Percentiles rank a stretch among this genome's conserved stretches.
Conservation (phyloP, 2,797 vertebrate species). For the Natrix natrix region DNA sequence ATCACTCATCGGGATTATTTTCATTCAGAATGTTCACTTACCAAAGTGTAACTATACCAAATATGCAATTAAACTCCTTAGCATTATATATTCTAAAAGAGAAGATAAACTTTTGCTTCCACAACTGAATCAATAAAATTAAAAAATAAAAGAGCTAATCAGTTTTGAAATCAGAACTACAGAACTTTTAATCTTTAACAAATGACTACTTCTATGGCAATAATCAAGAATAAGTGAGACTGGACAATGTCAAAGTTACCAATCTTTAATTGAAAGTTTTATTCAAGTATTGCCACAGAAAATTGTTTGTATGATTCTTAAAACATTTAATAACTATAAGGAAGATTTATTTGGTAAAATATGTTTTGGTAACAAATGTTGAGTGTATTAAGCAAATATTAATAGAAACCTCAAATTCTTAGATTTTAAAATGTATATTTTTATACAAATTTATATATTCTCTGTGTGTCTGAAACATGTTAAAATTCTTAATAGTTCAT, state of each 20-base stretch:
- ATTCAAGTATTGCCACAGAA: background rate
- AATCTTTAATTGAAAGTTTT: constrained; percentile 1
- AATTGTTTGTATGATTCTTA: background rate
- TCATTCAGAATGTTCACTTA: background rate
- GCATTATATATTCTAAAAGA: background rate
- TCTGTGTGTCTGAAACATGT: background rate
- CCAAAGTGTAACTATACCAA: background rate
- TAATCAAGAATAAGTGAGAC: constrained; percentile 12
- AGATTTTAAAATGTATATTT: background rate
- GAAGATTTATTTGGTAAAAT: background rate
- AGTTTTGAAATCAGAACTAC: background rate
- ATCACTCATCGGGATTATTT: constrained; percentile 14
- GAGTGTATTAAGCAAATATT: background rate
- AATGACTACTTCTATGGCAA: background rate
- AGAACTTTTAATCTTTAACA: constrained; percentile 28
- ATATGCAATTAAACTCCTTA: constrained; percentile 1
- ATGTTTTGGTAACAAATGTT: background rate
- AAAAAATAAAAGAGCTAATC: background rate
- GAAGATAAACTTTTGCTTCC: background rate
- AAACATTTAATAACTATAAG: background rate
- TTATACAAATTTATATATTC: background rate
- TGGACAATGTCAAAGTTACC: constrained; percentile 2
- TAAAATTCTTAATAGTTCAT: no score
- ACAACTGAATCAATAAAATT: constrained; percentile 3
- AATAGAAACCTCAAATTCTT: background rate